Evolutionary conservation across 2,113 vertebrate genomes (phyloP).

Genomic region (Crotalus viridis): DNA sequence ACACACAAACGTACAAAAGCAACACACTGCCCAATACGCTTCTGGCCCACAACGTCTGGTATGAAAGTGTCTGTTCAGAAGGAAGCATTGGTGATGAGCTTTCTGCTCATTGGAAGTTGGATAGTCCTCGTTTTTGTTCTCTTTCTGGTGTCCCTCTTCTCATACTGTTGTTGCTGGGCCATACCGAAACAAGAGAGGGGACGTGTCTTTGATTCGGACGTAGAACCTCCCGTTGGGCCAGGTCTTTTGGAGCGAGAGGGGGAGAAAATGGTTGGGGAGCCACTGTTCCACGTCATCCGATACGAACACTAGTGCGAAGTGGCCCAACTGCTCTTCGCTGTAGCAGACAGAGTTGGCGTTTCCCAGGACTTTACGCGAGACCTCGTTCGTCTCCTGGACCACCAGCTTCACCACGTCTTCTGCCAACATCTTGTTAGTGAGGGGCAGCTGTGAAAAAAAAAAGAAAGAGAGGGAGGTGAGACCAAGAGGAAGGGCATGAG

Average conservation of each 20-base stretch:
- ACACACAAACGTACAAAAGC: conserved; percentile 51
- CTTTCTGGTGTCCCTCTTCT: conserved; percentile 29
- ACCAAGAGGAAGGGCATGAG: neutral
- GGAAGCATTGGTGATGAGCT: conserved; percentile 67
- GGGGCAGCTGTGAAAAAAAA: conserved; percentile 72
- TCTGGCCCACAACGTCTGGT: conserved; percentile 39
- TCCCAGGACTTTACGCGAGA: conserved; percentile 68
- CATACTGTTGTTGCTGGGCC: conserved; percentile 84
- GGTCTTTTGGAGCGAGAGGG: conserved; percentile 81
- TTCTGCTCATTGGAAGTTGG: conserved; percentile 46
- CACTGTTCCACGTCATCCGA: conserved; percentile 77
- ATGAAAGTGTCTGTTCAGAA: conserved; percentile 63
- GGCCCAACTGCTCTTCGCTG: conserved; percentile 79
- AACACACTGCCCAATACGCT: conserved; percentile 59
- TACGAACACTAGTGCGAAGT: conserved; percentile 83
- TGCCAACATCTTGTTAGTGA: conserved; percentile 77
- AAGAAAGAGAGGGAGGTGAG: conserved; percentile 24
- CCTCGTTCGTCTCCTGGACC: conserved; percentile 83
- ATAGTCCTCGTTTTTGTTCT: neutral
- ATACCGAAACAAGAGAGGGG: conserved; percentile 79
- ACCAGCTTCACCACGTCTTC: conserved; percentile 84
- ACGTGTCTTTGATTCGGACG: conserved; percentile 84
- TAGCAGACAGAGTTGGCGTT: conserved; percentile 66
- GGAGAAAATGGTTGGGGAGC: conserved; percentile 83
- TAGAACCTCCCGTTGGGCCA: conserved; percentile 80